Evolutionary conservation across 2,888 invertebrate genomes (phyloP).

Genomic region (Philopedon plagiatum): DNA sequence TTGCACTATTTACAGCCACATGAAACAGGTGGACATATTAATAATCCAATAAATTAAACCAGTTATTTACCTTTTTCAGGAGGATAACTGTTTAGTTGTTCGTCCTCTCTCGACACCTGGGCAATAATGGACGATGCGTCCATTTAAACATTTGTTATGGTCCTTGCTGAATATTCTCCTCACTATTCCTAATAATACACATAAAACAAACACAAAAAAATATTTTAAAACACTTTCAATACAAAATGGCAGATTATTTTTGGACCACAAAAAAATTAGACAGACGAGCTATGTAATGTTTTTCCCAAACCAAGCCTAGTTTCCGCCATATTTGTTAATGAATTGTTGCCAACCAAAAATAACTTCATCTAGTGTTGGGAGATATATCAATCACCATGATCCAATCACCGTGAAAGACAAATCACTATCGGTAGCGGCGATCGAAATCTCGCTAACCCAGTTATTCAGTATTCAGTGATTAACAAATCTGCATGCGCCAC

Average conservation of each 20-base stretch:
- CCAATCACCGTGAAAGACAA: too few species aligned
- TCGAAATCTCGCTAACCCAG: too few species aligned
- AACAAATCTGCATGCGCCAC: too few species aligned
- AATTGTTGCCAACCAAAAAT: slow-evolving; percentile 33
- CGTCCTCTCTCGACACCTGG: slow-evolving; percentile 98
- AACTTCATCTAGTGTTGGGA: too few species aligned
- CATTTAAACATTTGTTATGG: slow-evolving; percentile 83
- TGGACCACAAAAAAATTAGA: slow-evolving; percentile 27
- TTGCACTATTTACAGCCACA: slow-evolving; percentile 21
- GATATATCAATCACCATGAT: background rate
- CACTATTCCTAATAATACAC: slow-evolving; percentile 25
- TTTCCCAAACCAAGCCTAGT: slow-evolving; percentile 49
- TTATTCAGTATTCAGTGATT: too few species aligned
- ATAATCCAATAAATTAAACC: slow-evolving; percentile 13
- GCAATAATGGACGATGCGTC: slow-evolving; percentile 99
- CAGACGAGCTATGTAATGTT: slow-evolving; percentile 37
- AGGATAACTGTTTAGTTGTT: slow-evolving; percentile 91
- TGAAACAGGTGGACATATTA: slow-evolving; percentile 28
- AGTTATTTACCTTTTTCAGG: slow-evolving; percentile 89
- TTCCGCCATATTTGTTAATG: slow-evolving; percentile 50
- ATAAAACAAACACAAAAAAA: slow-evolving; percentile 23
- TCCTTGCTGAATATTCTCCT: slow-evolving; percentile 41
- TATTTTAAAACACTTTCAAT: slow-evolving; percentile 9
- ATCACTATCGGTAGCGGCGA: too few species aligned
- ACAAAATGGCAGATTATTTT: slow-evolving; percentile 26